Evolutionary conservation across 1,140 invertebrate species (phyloP).

Genomic region (Pteromalus puparum): DNA sequence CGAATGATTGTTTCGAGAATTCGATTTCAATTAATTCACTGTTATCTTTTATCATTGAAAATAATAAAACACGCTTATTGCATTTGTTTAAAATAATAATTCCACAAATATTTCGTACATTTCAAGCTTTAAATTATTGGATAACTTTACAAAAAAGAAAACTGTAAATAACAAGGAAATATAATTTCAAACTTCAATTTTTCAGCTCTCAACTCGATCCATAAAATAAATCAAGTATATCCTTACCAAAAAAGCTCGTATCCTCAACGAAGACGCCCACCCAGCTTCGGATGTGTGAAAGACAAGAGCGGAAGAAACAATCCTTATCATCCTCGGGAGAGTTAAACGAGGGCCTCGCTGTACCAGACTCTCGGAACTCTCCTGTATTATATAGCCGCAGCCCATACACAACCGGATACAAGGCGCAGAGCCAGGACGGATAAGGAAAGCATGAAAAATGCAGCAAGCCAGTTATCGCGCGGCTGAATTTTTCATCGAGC

Average conservation of each 20-base stretch:
- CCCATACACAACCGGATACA: slow-evolving; percentile 69
- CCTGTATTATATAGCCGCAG: neutral
- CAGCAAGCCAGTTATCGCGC: slow-evolving; percentile 70
- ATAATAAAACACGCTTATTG: too few relatives aligned
- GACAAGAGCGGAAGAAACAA: slow-evolving; percentile 58
- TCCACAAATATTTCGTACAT: too few relatives aligned
- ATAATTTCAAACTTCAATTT: too few relatives aligned
- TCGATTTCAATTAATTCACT: too few relatives aligned
- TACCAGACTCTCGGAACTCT: neutral
- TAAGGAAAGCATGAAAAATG: slow-evolving; percentile 69
- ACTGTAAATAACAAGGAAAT: too few relatives aligned
- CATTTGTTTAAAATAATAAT: too few relatives aligned
- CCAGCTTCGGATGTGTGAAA: slow-evolving; percentile 23
- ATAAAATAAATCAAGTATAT: too few relatives aligned
- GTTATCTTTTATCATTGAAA: too few relatives aligned
- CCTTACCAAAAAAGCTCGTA: neutral
- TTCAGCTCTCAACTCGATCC: too few relatives aligned
- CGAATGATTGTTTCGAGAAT: too few relatives aligned
- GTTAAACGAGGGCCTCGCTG: slow-evolving; percentile 60
- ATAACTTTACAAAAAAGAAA: too few relatives aligned
- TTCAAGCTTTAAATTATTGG: too few relatives aligned
- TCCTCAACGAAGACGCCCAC: neutral
- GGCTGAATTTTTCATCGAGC: slow-evolving; percentile 73
- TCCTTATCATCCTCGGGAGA: slow-evolving; percentile 68
- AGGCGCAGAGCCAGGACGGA: slow-evolving; percentile 59